Conservation (phyloP, 1,140 invertebrate species). For the Maniola jurtina region DNA sequence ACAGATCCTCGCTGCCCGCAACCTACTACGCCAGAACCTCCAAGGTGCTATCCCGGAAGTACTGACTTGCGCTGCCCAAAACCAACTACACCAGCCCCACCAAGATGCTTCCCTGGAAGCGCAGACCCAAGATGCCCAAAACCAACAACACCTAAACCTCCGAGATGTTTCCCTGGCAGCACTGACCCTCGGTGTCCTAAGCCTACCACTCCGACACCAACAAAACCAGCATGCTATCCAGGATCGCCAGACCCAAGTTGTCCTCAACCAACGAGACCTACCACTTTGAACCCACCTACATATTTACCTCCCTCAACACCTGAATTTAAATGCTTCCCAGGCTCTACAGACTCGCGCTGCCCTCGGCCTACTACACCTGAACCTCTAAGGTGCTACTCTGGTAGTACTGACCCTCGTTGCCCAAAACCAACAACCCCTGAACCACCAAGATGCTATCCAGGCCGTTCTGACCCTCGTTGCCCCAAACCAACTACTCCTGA, state of each 20-base stretch:
- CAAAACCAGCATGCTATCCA: conserved; percentile 54
- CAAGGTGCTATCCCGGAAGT: conserved; percentile 10
- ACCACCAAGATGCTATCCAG: conserved; percentile 64
- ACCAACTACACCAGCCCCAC: conserved; percentile 3
- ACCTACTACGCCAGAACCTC: conserved; percentile 8
- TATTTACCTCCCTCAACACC: conserved; percentile 29
- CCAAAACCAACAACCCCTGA: conserved; percentile 46
- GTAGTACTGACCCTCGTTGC: conserved; percentile 67
- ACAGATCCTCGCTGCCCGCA: conserved; percentile 10
- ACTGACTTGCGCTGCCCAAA: not conserved
- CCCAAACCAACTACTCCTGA: conserved; percentile 23
- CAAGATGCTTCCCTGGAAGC: conserved; percentile 10
- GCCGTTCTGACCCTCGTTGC: conserved; percentile 62
- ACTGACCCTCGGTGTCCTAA: conserved; percentile 46
- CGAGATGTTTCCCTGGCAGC: conserved; percentile 50
- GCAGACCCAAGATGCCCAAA: conserved; percentile 10
- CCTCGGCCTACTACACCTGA: conserved; percentile 28
- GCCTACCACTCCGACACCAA: conserved; percentile 36
- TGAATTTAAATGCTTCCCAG: conserved; percentile 35
- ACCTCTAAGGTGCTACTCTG: conserved; percentile 56
- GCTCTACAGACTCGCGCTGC: conserved; percentile 34
- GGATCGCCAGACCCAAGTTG: conserved; percentile 32
- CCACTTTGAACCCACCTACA: conserved; percentile 30
- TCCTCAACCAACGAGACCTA: not conserved
- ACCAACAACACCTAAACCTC: conserved; percentile 27